phyloP scores from a whole-genome alignment of 2,888 invertebrate genomes.

The Notodonta ziczac region DNA sequence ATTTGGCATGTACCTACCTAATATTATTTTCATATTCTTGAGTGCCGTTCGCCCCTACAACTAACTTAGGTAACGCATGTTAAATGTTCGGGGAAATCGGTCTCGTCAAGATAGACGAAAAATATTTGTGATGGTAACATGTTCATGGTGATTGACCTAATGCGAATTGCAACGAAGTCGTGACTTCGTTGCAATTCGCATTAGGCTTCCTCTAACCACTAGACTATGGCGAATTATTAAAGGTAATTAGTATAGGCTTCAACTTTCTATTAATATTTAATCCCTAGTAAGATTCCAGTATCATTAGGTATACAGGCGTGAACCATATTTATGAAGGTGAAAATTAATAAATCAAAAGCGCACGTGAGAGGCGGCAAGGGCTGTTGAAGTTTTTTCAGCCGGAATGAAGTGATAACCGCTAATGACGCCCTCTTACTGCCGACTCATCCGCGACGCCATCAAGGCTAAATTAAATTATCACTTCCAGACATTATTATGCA shows the following conservation, averaged over 20 bases:
- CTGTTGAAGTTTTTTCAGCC: slow-evolving; percentile 84
- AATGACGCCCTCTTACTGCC: slow-evolving; percentile 76
- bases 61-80: no score
- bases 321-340: slow-evolving; percentile 77
- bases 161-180: no score
- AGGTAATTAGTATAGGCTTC: no score
- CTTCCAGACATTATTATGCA: slow-evolving; percentile 34
- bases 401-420: slow-evolving; percentile 85
- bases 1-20: no score
- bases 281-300: slow-evolving; percentile 9
- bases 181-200: no score
- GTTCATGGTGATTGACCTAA: no score
- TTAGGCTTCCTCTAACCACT: not conserved
- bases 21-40: no score
- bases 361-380: slow-evolving; percentile 73
- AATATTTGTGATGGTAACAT: no score
- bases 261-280: not conserved
- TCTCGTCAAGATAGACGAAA: no score
- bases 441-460: slow-evolving; percentile 68
- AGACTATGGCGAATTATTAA: not conserved
- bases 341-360: slow-evolving; percentile 83
- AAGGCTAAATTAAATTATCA: slow-evolving; percentile 57
- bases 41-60: no score
- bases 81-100: no score
- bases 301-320: slow-evolving; percentile 53